Percentiles rank a stretch among this genome's conserved stretches.
phyloP scores from a whole-genome alignment of 1,140 invertebrate genomes.

The Theocolax elegans region DNA sequence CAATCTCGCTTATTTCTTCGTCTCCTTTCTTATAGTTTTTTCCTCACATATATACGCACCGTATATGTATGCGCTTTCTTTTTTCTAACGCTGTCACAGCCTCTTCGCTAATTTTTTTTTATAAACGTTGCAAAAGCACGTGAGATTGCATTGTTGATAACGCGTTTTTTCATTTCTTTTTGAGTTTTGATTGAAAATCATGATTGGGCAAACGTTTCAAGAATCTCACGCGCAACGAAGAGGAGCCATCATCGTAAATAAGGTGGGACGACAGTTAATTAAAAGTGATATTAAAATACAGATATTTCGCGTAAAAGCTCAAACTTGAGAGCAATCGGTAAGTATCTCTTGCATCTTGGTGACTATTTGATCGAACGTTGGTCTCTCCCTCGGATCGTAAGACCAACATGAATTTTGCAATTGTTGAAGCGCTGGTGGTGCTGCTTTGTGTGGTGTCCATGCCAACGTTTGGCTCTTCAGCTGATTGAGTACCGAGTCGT shows the following conservation, averaged over 20 bases:
- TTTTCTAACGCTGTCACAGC: slow-evolving; percentile 35
- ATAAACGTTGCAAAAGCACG: no score
- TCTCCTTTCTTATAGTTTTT: no score
- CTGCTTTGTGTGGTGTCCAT: slow-evolving; percentile 74
- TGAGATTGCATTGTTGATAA: no score
- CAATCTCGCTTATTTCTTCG: no score
- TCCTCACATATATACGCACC: no score
- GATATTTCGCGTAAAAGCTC: no score
- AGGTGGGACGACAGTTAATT: not conserved
- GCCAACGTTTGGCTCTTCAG: slow-evolving; percentile 75
- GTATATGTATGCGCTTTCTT: no score
- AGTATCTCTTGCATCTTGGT: slow-evolving; percentile 51
- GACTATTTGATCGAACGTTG: slow-evolving; percentile 70
- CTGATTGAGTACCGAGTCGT: slow-evolving; percentile 79
- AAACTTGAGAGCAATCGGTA: slow-evolving; percentile 29
- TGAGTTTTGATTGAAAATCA: no score
- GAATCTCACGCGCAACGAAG: slow-evolving; percentile 2
- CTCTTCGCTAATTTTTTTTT: slow-evolving; percentile 29
- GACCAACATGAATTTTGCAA: slow-evolving; percentile 73
- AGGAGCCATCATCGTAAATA: not conserved
- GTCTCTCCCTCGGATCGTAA: slow-evolving; percentile 74
- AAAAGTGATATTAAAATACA: no score
- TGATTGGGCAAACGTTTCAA: no score
- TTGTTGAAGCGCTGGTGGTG: slow-evolving; percentile 73
- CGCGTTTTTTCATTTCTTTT: no score